Evolutionary conservation across 2,888 invertebrate species (phyloP), one percentile per base, ranked within the genome.

Genomic region (Agriotes lineatus): DNA sequence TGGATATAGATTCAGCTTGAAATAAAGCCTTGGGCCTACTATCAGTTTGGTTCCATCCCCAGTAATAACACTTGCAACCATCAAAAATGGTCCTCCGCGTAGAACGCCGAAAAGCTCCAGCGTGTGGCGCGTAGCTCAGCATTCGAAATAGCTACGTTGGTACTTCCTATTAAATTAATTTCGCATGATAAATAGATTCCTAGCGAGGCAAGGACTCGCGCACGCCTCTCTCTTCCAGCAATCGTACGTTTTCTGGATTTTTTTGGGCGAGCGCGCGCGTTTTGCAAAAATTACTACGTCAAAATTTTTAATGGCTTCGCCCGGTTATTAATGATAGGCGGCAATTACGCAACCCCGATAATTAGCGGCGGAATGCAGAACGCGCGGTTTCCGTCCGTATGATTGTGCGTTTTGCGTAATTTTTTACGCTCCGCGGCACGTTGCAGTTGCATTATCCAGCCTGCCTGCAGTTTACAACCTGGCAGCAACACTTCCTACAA

Each of bases 121-220:
- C 25, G 7, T 25, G 3, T 25, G 25, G 25, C 25, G 7, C 25
- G 25, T n/a, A n/a, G 18, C 12, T 10, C 50, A 35, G 9, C 52
- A 52, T 52, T 52, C 52, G 33, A 35, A 52, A 52, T 16, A 30
- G 30, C 52, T 52, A 16, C 9, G 52, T 59, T 44, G 18, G 30
- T 59, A 45, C 59, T 59, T 59, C 59, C 59, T 61, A 50, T 50
- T 50, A 33, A 61, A 61, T 61, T 61, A 48, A 61, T 35, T 48
- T 61, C 30, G 37, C 18, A 61, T 52, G 61, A 61, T 61, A 61
- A 61, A 52, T 61, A 61, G 35, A 57, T 57, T 63, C 63, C 57
- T 60, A 56, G 22, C 25, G 18, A 57, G 45, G 63, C 63, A 63
- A 63, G 63, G 63, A 56, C 63, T 44, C 35, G 48, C 30, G 45